Conservation (phyloP, 2,113 vertebrate genomes). For the Seriola quinqueradiata region DNA sequence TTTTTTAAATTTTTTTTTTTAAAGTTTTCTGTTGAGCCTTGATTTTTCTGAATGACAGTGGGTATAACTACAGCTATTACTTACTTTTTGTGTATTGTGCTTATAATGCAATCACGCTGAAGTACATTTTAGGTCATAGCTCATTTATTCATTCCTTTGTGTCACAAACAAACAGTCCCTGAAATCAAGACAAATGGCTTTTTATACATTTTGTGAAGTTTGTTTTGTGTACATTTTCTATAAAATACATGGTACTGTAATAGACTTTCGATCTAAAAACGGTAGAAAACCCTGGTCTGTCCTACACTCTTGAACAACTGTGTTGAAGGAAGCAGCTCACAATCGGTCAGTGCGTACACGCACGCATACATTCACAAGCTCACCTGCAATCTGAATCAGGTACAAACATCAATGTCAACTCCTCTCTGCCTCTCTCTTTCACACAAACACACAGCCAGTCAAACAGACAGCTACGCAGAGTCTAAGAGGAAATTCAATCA, state of each 20-base stretch:
- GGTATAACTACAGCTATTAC: background rate
- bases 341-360: background rate
- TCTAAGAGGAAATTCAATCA: constrained; percentile 35
- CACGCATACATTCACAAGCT: constrained; percentile 3
- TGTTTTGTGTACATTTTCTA: constrained; percentile 62
- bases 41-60: no score
- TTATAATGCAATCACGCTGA: background rate
- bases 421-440: background rate
- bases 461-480: constrained; percentile 28
- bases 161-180: constrained; percentile 82
- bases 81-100: background rate
- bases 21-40: no score
- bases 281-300: constrained; percentile 77
- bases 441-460: constrained; percentile 5
- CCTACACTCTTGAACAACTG: constrained; percentile 55
- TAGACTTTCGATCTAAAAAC: constrained; percentile 76
- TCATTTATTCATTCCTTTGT: constrained; percentile 81
- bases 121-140: constrained; percentile 47
- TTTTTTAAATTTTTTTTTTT: no score
- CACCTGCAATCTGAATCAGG: constrained; percentile 23
- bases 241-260: constrained; percentile 77
- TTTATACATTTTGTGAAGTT: constrained; percentile 67
- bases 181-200: constrained; percentile 82
- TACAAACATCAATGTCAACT: constrained; percentile 23
- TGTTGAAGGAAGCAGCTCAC: constrained; percentile 56